phyloP scores from a whole-genome alignment of 2,113 vertebrate genomes.

The Trichomycterus rosablanca region DNA sequence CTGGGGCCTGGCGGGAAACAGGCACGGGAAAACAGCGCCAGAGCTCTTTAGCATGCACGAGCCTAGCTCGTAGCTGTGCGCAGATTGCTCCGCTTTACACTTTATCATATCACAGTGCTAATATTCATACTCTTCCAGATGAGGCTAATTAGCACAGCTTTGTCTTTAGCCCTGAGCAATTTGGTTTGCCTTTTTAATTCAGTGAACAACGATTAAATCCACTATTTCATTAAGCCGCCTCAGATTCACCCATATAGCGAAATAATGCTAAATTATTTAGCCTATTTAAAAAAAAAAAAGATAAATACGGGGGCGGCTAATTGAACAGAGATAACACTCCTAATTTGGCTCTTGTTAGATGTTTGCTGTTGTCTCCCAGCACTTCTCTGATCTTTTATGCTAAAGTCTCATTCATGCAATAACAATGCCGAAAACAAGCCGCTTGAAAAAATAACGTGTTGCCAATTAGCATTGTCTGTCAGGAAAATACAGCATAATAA shows the following conservation, averaged over 20 bases:
- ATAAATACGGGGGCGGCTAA: constrained; percentile 63
- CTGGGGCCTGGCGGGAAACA: not conserved
- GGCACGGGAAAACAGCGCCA: too few relatives aligned
- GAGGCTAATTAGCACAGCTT: constrained; percentile 44
- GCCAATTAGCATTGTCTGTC: constrained; percentile 70
- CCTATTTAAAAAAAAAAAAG: constrained; percentile 25
- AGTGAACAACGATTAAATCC: constrained; percentile 47
- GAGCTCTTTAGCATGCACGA: too few relatives aligned
- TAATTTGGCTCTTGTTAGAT: constrained; percentile 66
- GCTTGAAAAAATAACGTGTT: constrained; percentile 65
- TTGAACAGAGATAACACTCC: constrained; percentile 60
- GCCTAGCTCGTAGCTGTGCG: not conserved
- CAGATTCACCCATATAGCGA: constrained; percentile 36
- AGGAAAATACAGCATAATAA: constrained; percentile 65
- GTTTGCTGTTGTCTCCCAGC: constrained; percentile 62
- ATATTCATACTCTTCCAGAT: constrained; percentile 26
- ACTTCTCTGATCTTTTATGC: constrained; percentile 65
- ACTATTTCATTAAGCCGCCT: constrained; percentile 43
- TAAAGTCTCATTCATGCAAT: constrained; percentile 63
- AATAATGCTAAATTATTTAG: constrained; percentile 64
- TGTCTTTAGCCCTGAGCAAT: constrained; percentile 47
- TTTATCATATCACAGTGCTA: constrained; percentile 30
- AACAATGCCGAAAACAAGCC: constrained; percentile 56
- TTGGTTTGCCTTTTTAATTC: constrained; percentile 41
- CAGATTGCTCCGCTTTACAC: not conserved